These are phyloP conservation scores for Crocallis elinguaria DNA, from an alignment of 2,888 invertebrate genomes.

Conservation along the genomic window DNA sequence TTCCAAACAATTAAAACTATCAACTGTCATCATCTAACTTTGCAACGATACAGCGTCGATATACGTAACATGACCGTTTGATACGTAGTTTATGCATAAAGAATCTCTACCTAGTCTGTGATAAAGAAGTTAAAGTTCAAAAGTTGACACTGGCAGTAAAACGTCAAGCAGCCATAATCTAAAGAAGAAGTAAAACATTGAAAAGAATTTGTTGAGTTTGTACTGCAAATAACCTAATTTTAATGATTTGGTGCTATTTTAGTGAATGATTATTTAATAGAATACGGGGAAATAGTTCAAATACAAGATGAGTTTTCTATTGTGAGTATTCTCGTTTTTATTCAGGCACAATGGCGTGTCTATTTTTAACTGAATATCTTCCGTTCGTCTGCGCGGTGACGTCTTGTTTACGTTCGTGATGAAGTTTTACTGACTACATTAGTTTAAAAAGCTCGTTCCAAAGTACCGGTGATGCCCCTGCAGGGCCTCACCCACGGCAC, in stretches of 20 bases:
- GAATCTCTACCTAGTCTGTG: too few species aligned
- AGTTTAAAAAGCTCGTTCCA: constrained; percentile 32
- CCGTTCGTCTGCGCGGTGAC: constrained; percentile 53
- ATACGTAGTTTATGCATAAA: too few species aligned
- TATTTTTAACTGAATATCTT: constrained; percentile 69
- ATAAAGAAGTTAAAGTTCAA: too few species aligned
- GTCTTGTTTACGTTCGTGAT: constrained; percentile 68
- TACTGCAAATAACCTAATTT: constrained; percentile 52
- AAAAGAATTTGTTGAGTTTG: constrained; percentile 1
- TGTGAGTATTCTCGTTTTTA: constrained; percentile 77
- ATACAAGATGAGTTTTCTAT: constrained; percentile 86
- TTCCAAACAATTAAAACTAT: too few species aligned
- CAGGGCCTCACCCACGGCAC: constrained; percentile 15
- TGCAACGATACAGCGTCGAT: too few species aligned
- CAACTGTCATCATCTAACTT: too few species aligned
- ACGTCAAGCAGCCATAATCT: neutral
- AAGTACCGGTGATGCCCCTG: constrained; percentile 2
- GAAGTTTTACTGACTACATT: constrained; percentile 41
- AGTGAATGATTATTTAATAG: constrained; percentile 44
- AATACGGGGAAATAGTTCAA: constrained; percentile 43
- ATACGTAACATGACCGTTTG: too few species aligned
- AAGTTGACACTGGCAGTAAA: neutral
- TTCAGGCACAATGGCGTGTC: constrained; percentile 44
- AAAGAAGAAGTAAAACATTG: neutral
- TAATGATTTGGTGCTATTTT: constrained; percentile 67